A percentile compares a stretch with the other conserved stretches of the same genome.
phyloP scores from a whole-genome alignment of 2,888 invertebrate genomes.

The Heliothis peltigera region DNA sequence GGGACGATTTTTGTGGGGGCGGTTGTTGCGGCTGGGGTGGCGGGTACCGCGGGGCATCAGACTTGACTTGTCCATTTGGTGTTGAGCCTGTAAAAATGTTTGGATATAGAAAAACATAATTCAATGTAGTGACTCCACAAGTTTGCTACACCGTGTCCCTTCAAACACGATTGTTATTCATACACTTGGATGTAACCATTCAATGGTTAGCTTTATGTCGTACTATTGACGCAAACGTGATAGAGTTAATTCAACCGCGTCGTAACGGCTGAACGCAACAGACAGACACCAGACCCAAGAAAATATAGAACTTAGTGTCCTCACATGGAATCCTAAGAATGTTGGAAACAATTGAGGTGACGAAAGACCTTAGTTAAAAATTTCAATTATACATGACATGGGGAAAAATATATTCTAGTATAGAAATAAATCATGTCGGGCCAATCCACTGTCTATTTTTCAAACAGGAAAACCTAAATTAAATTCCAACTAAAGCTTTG shows the following conservation, averaged over 20 bases:
- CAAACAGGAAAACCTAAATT: too few relatives aligned
- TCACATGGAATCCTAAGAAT: not conserved
- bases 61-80: conserved; percentile 82
- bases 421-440: too few relatives aligned
- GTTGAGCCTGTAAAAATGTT: conserved; percentile 72
- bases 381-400: too few relatives aligned
- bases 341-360: not conserved
- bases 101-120: too few relatives aligned
- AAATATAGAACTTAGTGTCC: not conserved
- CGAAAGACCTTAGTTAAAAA: too few relatives aligned
- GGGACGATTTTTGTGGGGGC: conserved; percentile 73
- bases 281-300: not conserved
- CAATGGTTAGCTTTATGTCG: not conserved
- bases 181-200: conserved; percentile 1
- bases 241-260: conserved; percentile 7
- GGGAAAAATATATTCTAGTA: too few relatives aligned
- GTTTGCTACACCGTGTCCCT: too few relatives aligned
- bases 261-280: conserved; percentile 8
- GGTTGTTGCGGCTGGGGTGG: conserved; percentile 73
- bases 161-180: conserved; percentile 11
- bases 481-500: too few relatives aligned
- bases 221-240: conserved; percentile 1
- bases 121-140: too few relatives aligned
- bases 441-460: too few relatives aligned
- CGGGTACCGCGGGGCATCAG: conserved; percentile 79